Percentiles rank a stretch among this genome's conserved stretches.
Conservation (phyloP, 2,888 invertebrate species). For the Chironomus tentans region DNA sequence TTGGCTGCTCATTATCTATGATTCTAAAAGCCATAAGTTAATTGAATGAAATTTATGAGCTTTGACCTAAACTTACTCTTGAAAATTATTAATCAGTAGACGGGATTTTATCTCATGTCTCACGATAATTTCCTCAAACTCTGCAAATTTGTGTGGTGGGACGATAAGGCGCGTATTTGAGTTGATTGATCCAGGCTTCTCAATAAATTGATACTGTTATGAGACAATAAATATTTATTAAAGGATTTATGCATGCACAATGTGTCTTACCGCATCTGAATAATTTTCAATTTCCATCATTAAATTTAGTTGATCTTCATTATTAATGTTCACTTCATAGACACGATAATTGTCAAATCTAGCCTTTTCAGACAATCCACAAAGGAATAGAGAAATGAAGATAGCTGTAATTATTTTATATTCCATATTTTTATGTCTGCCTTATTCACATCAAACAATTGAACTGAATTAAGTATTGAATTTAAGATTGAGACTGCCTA, state of each 20-base stretch:
- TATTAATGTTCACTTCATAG: constrained; percentile 9
- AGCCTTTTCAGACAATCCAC: constrained; percentile 15
- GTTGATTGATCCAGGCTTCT: not conserved
- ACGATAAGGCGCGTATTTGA: constrained; percentile 7
- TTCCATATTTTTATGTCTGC: too few relatives aligned
- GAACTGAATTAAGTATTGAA: too few relatives aligned
- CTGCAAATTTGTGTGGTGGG: constrained; percentile 17
- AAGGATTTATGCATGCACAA: not conserved
- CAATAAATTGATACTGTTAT: not conserved
- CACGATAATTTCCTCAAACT: constrained; percentile 20
- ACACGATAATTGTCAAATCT: constrained; percentile 29
- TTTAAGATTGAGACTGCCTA: too few relatives aligned
- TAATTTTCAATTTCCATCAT: constrained; percentile 14
- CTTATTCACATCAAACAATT: too few relatives aligned
- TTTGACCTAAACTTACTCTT: constrained; percentile 10
- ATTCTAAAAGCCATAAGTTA: not conserved
- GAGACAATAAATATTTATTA: not conserved
- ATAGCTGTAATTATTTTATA: too few relatives aligned
- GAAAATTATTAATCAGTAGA: constrained; percentile 16
- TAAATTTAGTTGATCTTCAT: constrained; percentile 1
- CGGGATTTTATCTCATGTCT: constrained; percentile 1
- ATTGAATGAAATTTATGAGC: not conserved
- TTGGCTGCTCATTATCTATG: constrained; percentile 14
- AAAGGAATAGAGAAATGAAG: too few relatives aligned
- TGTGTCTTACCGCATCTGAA: constrained; percentile 18